A percentile compares a stretch with the other conserved stretches of the same genome.
These are phyloP conservation scores for Bibio marci DNA, from an alignment of 2,888 invertebrate genomes.

Conservation along the genomic window DNA sequence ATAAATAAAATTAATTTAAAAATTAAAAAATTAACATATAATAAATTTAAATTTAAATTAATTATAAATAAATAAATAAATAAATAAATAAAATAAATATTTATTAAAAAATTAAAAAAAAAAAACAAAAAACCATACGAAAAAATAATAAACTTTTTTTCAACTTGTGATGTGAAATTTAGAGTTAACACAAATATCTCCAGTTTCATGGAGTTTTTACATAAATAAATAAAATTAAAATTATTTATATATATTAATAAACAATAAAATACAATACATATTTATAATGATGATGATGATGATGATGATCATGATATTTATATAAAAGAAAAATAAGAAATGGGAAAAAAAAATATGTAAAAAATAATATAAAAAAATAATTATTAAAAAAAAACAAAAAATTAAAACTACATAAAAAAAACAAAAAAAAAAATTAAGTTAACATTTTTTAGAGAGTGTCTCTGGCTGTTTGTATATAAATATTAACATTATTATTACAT, in stretches of 20 bases:
- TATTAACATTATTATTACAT: too few relatives aligned
- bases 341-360: background rate
- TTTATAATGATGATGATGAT: too few relatives aligned
- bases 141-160: conserved; percentile 12
- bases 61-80: too few relatives aligned
- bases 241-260: conserved; percentile 1
- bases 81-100: conserved; percentile 4
- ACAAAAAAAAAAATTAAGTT: conserved; percentile 9
- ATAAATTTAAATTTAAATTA: too few relatives aligned
- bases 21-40: background rate
- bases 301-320: background rate
- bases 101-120: conserved; percentile 3
- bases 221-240: background rate
- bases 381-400: background rate
- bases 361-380: background rate
- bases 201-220: conserved; percentile 24
- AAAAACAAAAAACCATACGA: conserved; percentile 6
- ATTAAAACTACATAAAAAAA: background rate
- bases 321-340: background rate
- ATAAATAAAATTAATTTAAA: background rate
- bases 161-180: conserved; percentile 31
- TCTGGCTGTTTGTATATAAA: conserved; percentile 14
- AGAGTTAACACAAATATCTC: conserved; percentile 28
- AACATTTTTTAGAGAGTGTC: conserved; percentile 14
- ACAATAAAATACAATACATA: background rate